Conservation (phyloP, 30 jellyfish, hydroid and myxozoan species). For the Morbakka virulenta region DNA sequence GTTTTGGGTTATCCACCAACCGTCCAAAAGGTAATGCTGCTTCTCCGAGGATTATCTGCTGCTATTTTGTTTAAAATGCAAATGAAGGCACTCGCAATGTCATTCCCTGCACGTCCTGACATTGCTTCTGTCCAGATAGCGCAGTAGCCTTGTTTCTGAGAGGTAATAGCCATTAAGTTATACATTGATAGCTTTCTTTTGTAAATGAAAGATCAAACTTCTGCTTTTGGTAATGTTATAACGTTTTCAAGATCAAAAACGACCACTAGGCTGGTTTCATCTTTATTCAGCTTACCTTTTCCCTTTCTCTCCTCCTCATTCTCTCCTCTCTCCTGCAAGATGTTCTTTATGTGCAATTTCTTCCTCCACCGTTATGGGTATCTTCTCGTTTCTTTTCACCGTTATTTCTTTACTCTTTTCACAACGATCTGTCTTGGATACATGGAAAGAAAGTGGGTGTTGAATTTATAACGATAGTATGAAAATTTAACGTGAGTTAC, state of each 20-base stretch:
- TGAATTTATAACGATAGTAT: no score
- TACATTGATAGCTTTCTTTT: background rate
- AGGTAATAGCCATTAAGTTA: background rate
- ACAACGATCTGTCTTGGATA: no score
- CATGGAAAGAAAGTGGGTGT: no score
- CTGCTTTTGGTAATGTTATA: conserved; percentile 2
- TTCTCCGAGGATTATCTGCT: background rate
- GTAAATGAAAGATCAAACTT: background rate
- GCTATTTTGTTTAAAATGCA: background rate
- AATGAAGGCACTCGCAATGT: background rate
- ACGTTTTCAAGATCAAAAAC: background rate
- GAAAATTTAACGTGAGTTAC: no score
- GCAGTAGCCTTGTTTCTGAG: background rate
- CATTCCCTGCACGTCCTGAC: background rate
- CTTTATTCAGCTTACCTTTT: no score
- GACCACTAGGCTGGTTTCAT: background rate
- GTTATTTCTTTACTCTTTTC: no score
- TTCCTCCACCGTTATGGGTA: no score
- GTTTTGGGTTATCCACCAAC: no score
- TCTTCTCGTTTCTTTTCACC: no score
- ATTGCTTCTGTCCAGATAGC: background rate
- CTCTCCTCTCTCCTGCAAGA: no score
- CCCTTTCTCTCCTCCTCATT: no score
- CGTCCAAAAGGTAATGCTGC: background rate
- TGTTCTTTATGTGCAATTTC: no score